Evolutionary conservation across 2,888 invertebrate species (phyloP), one percentile per base, ranked within the genome.

Genomic region (Molanna angustata): DNA sequence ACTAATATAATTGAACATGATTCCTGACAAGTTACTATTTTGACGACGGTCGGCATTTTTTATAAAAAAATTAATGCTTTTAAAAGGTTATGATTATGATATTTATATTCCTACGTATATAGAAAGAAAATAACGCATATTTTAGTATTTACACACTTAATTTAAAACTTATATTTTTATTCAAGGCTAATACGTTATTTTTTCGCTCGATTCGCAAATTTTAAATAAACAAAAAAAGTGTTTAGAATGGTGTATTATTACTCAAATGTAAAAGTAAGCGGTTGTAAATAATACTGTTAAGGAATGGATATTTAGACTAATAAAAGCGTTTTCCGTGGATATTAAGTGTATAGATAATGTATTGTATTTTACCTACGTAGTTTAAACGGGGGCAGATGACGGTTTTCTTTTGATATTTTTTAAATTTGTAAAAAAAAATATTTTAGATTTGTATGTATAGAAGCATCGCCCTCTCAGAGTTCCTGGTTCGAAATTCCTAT

Each of bases 281-380:
- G 22, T 16, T 57, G 57, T 57, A 57, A 50, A 57, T 57, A 57
- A 52, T 41, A 54, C 49, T 48, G 49, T 49, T 51, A 54, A 40
- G 22, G 27, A 46, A 48, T 48, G 39, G 42, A 50, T 20, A 41
- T 40, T 35, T 42, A 40, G 49, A 43, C 17, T 39, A n/a, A n/a
- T n/a, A n/a, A n/a, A n/a, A n/a, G n/a, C n/a, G 32, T 39, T 46
- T 45, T 70, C 68, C 70, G 75, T 75, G 74, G 47, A 48, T 44
- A 43, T 22, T 50, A n/a, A n/a, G n/a, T n/a, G n/a, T n/a, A n/a
- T n/a, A n/a, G n/a, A n/a, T n/a, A n/a, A n/a, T n/a, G n/a, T n/a
- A n/a, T n/a, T n/a, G n/a, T n/a, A n/a, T n/a, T n/a, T n/a, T n/a
- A n/a, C n/a, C n/a, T n/a, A n/a, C n/a, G 20, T 57, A 57, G 60